Conservation (phyloP, 2,888 invertebrate species). For the Phragmatobia fuliginosa region DNA sequence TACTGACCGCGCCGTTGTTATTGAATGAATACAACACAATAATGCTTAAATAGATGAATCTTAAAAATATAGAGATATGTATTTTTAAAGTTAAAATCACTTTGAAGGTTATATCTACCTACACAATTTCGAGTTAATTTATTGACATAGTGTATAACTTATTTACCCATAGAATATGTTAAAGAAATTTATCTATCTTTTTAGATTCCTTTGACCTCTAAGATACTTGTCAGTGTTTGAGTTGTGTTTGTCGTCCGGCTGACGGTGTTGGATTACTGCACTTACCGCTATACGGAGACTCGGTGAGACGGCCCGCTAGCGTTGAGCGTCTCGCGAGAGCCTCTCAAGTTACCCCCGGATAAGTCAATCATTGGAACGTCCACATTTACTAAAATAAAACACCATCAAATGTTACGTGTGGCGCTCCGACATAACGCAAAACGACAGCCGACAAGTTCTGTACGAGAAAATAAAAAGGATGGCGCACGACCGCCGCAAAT, state of each 20-base stretch:
- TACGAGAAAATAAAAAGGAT: constrained; percentile 86
- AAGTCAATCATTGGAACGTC: constrained; percentile 86
- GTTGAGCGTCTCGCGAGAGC: constrained; percentile 70
- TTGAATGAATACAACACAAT: too few relatives aligned
- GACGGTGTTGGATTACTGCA: constrained; percentile 71
- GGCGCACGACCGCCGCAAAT: constrained; percentile 81
- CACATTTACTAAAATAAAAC: constrained; percentile 84
- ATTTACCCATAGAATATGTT: constrained; percentile 59
- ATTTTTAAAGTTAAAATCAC: constrained; percentile 40
- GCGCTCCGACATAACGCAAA: constrained; percentile 82
- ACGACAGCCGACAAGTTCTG: constrained; percentile 86
- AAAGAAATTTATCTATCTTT: constrained; percentile 49
- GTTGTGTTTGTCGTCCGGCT: constrained; percentile 64
- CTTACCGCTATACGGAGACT: constrained; percentile 23
- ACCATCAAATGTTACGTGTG: constrained; percentile 82
- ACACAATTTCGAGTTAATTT: constrained; percentile 35
- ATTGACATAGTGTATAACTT: constrained; percentile 44
- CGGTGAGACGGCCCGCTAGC: constrained; percentile 46
- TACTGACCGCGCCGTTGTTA: too few relatives aligned
- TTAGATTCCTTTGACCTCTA: constrained; percentile 54
- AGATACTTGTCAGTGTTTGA: constrained; percentile 73
- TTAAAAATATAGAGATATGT: too few relatives aligned
- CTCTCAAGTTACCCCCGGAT: constrained; percentile 86
- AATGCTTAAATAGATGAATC: too few relatives aligned
- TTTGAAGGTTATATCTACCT: constrained; percentile 39